These are phyloP conservation scores for Paramormyrops hopkinsi DNA, from an alignment of 2,797 vertebrate species.

Conservation along the genomic window DNA sequence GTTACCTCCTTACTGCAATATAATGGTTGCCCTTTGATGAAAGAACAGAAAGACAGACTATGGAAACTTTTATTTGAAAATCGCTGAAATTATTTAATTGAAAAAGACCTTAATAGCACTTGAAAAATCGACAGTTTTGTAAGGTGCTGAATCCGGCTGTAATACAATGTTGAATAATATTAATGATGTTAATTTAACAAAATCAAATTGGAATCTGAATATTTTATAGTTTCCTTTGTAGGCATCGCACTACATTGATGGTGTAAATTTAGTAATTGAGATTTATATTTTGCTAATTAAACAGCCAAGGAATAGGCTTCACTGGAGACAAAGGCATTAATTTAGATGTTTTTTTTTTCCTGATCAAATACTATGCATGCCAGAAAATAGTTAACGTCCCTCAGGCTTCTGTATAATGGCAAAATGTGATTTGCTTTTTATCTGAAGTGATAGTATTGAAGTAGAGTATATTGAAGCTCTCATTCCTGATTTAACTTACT, in stretches of 20 bases:
- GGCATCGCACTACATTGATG: background rate
- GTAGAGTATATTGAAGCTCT: background rate
- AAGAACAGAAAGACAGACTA: background rate
- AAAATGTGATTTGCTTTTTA: background rate
- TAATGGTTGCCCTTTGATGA: background rate
- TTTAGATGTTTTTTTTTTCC: background rate
- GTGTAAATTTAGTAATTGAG: slow-evolving; percentile 1
- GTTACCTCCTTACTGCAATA: background rate
- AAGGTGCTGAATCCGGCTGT: background rate
- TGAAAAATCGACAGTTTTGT: background rate
- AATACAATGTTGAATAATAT: background rate
- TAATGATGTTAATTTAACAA: background rate
- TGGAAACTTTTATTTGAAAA: background rate
- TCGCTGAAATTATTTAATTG: background rate
- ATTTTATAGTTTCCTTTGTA: background rate
- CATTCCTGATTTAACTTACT: background rate
- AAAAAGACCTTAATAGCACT: background rate
- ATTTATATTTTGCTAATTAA: slow-evolving; percentile 5
- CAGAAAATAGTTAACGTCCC: background rate
- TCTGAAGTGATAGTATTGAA: background rate
- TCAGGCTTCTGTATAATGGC: background rate
- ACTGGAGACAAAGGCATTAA: background rate
- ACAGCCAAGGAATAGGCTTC: background rate
- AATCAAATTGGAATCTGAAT: background rate
- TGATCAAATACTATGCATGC: background rate